Base-by-base conservation (phyloP, 2,888 invertebrate species). In the Apamea epomidion region DNA sequence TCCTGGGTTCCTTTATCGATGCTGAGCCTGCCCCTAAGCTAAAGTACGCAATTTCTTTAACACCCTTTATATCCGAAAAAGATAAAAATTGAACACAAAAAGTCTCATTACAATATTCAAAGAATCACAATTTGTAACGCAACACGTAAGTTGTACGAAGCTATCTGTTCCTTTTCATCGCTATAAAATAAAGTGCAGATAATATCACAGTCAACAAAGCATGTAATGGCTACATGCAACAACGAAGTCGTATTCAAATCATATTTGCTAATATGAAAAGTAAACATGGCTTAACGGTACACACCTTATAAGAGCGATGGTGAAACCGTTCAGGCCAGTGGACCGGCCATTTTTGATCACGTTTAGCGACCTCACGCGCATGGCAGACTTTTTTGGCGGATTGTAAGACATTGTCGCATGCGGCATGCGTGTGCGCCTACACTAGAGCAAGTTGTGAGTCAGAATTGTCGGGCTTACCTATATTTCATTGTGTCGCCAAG, bases 241-340 rank as follows among this genome's bases (percentile, higher is more conserved):
- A 71, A 68, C 79, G 74, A 69, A 81, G 51, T 81, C 60, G 69
- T 81, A 87, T 88, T 90, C 85, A 90, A 88, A 89, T 89, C 74
- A 80, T 84, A 88, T 90, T 91, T 85, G 88, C 90, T 90, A 89
- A 92, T 90, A 89, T 88, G 85, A 91, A 91, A 91, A 89, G 91
- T 88, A 91, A 91, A 91, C 89, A 82, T 58, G 73, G 77, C 88
- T 90, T 93, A 94, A 94, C 94, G 94, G 93, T 92, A 87, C 87
- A 77, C 76, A 82, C 93, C 90, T 89, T 93, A 92, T 75, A 90
- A 85, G 91, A 83, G 86, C 76, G 81, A 78, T 88, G 87, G 93
- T 93, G 94, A 94, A 93, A 93, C 92, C 90, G 85, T 92, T 90
- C 83, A 89, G 91, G 92, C 88, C 91, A 94, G 91, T 93, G 87